Percentiles rank a stretch among this genome's conserved stretches.
phyloP scores from a whole-genome alignment of 2,797 vertebrate species.

The Ceryle rudis region DNA sequence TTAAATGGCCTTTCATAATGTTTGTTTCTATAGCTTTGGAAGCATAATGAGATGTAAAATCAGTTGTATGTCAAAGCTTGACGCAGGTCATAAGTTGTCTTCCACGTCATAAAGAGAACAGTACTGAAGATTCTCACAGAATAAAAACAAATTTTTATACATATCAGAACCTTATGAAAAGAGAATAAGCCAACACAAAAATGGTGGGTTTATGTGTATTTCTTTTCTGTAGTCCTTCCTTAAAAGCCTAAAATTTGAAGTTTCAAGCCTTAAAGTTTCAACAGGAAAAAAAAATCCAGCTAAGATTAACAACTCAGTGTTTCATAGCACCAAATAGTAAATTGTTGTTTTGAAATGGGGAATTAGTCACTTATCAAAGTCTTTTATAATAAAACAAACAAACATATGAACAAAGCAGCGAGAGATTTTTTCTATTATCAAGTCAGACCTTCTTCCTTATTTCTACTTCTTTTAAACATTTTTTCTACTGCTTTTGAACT shows the following conservation, averaged over 20 bases:
- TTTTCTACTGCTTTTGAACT: too few relatives aligned
- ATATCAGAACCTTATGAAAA: not conserved
- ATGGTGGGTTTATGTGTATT: not conserved
- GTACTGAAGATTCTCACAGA: not conserved
- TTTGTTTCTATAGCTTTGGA: not conserved
- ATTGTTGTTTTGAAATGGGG: not conserved
- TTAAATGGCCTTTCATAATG: not conserved
- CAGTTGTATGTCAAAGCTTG: not conserved
- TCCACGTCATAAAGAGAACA: not conserved
- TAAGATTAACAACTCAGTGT: not conserved
- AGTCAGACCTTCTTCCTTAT: not conserved
- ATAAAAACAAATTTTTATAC: not conserved
- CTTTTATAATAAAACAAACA: not conserved
- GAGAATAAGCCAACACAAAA: not conserved
- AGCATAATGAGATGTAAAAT: constrained; percentile 7
- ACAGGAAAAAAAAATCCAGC: not conserved
- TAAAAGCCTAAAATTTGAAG: not conserved
- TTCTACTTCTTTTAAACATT: not conserved
- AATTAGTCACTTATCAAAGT: not conserved
- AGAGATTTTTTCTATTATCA: not conserved
- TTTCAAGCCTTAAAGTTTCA: not conserved
- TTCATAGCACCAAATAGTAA: not conserved
- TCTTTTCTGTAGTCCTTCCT: not conserved
- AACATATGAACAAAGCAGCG: not conserved
- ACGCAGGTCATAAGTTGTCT: not conserved